Evolutionary conservation across 2,888 invertebrate genomes (phyloP).

Genomic region (Torymus texanus): DNA sequence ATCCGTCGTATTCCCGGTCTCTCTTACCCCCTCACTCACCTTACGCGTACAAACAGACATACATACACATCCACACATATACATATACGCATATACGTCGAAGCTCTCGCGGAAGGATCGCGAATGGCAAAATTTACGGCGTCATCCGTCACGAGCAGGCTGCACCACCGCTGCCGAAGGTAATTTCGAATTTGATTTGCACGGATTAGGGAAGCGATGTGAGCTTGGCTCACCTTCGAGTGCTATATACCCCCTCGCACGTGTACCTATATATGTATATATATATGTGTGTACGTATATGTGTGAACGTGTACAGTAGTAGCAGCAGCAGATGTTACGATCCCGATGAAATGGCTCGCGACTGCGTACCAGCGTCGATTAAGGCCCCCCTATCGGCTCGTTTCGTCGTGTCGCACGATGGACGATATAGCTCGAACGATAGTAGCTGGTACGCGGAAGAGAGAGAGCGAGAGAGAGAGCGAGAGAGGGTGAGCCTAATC

Average conservation of each 20-base stretch:
- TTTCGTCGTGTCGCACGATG: conserved; percentile 8
- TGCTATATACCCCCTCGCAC: no score
- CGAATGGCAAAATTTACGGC: conserved; percentile 53
- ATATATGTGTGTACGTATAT: no score
- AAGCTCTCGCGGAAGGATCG: conserved; percentile 37
- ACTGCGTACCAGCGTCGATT: conserved; percentile 13
- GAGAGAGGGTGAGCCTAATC: not conserved
- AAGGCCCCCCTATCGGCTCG: conserved; percentile 29
- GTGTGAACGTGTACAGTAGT: no score
- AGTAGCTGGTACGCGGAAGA: no score
- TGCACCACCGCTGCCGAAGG: conserved; percentile 36
- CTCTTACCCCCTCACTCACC: no score
- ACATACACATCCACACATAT: no score
- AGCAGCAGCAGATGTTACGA: conserved; percentile 36
- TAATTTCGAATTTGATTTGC: conserved; percentile 55
- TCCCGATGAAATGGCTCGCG: conserved; percentile 39
- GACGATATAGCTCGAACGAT: not conserved
- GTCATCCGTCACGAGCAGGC: conserved; percentile 51
- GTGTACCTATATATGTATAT: no score
- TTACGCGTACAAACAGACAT: no score
- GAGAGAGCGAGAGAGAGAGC: no score
- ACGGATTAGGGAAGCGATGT: conserved; percentile 38
- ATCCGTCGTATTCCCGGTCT: no score
- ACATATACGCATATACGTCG: not conserved
- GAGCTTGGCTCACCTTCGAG: no score